These are phyloP conservation scores for Oxyruncus cristatus DNA, from an alignment of 2,113 vertebrate genomes.

Conservation along the genomic window DNA sequence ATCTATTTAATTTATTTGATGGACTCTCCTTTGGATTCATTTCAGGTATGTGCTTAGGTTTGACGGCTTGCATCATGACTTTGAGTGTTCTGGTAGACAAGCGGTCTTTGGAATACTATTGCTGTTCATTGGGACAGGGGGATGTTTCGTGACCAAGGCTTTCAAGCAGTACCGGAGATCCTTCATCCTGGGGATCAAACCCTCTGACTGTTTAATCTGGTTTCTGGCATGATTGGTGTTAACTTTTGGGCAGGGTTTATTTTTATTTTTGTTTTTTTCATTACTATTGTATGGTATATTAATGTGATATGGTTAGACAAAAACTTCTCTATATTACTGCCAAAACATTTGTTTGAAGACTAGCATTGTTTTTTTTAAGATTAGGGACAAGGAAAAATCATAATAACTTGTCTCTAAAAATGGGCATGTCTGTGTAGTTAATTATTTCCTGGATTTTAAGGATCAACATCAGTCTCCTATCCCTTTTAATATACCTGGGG, in stretches of 20 bases:
- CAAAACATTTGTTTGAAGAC: not conserved
- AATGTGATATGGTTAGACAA: constrained; percentile 4
- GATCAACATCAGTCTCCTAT: not conserved
- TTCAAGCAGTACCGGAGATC: not conserved
- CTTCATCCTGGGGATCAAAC: not conserved
- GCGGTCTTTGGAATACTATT: not conserved
- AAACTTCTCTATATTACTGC: not conserved
- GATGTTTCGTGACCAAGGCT: not conserved
- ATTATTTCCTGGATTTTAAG: not conserved
- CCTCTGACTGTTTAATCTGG: not conserved
- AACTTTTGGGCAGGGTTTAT: not conserved
- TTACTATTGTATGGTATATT: not conserved
- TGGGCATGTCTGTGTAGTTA: rapidly evolving
- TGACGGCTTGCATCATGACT: not conserved
- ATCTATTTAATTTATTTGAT: constrained; percentile 18
- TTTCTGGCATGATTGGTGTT: not conserved
- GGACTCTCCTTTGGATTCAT: not conserved
- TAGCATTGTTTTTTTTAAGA: not conserved
- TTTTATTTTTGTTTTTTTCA: not conserved
- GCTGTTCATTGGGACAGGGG: not conserved
- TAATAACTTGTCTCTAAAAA: not conserved
- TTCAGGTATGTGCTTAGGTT: not conserved
- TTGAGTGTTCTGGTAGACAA: not conserved
- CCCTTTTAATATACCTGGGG: not conserved
- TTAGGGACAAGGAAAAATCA: not conserved